These are phyloP conservation scores for Paramisgurnus dabryanus DNA, from an alignment of 2,113 vertebrate genomes.

Conservation along the genomic window DNA sequence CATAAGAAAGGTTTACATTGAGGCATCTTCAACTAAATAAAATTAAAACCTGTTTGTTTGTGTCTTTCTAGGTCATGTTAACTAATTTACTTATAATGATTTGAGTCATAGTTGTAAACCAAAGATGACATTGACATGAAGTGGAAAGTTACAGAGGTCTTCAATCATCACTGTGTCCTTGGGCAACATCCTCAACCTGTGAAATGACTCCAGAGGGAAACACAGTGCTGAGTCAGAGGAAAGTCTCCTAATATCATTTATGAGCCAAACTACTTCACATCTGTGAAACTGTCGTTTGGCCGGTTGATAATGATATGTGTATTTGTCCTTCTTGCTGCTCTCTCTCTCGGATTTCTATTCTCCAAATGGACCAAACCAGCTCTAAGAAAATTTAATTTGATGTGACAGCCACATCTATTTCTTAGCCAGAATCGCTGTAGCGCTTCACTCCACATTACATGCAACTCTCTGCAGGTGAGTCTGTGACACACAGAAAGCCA, in stretches of 20 bases:
- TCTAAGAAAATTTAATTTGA: constrained; percentile 45
- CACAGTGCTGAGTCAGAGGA: constrained; percentile 11
- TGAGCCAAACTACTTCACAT: neutral
- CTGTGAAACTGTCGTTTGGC: constrained; percentile 4
- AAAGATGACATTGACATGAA: constrained; percentile 17
- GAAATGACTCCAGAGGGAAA: constrained; percentile 1
- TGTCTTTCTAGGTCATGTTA: no score
- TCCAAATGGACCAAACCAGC: neutral
- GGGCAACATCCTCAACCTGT: neutral
- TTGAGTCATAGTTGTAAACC: neutral
- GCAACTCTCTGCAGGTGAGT: constrained; percentile 46
- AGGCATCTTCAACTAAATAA: no score
- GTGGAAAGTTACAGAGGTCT: neutral
- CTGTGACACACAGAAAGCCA: constrained; percentile 27
- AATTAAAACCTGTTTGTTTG: no score
- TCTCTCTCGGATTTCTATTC: constrained; percentile 3
- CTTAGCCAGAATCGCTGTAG: constrained; percentile 41
- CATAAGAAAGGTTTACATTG: no score
- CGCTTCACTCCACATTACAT: constrained; percentile 39
- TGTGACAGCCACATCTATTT: constrained; percentile 66
- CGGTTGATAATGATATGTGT: neutral
- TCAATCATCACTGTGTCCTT: constrained; percentile 7
- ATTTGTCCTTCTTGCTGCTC: neutral
- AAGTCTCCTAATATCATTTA: constrained; percentile 21
- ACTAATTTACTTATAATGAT: no score